These are phyloP conservation scores for Coelinius sp. DNA, from an alignment of 2,888 invertebrate genomes.

Conservation along the genomic window DNA sequence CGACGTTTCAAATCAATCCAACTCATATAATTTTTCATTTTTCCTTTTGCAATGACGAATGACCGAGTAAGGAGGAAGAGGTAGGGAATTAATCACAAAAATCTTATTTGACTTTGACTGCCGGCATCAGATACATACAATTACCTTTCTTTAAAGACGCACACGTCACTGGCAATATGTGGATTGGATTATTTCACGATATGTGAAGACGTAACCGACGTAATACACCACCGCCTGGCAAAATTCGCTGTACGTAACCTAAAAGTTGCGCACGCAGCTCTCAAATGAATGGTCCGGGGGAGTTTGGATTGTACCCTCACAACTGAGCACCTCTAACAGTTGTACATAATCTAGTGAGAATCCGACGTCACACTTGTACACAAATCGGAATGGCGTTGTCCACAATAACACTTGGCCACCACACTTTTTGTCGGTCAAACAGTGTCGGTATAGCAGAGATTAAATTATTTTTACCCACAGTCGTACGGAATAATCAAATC, in stretches of 20 bases:
- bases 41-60: background rate
- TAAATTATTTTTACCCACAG: no score
- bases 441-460: no score
- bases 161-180: constrained; percentile 52
- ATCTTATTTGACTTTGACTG: constrained; percentile 35
- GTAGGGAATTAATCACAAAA: background rate
- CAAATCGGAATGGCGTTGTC: no score
- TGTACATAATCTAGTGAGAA: no score
- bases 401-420: no score
- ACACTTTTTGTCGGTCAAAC: no score
- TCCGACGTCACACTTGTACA: no score
- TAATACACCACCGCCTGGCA: background rate
- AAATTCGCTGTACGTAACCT: constrained; percentile 51
- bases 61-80: background rate
- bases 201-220: background rate
- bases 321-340: no score
- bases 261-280: constrained; percentile 56
- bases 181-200: constrained; percentile 39
- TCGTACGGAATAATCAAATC: no score
- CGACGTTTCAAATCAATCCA: background rate
- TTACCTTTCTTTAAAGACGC: constrained; percentile 40
- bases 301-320: no score
- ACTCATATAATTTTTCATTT: background rate
- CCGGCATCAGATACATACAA: constrained; percentile 34
- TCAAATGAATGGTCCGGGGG: no score